These are phyloP conservation scores for Lasioglossum morio DNA, from an alignment of 2,888 invertebrate species.

Conservation along the genomic window DNA sequence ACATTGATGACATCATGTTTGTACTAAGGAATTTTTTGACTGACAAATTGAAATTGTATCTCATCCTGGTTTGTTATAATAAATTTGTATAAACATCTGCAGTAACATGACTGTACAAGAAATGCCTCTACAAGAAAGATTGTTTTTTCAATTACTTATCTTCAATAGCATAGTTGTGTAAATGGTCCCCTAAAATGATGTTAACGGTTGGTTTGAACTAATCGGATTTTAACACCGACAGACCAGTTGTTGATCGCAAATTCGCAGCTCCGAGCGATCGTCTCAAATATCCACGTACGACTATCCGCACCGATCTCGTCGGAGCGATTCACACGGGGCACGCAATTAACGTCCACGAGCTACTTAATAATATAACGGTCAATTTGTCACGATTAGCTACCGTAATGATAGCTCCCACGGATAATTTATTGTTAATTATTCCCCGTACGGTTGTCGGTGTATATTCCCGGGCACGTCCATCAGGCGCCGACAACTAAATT, in stretches of 20 bases:
- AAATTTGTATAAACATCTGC: background rate
- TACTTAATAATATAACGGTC: constrained; percentile 83
- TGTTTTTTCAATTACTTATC: no score
- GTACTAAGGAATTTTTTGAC: background rate
- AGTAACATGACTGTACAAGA: background rate
- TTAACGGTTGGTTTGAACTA: background rate
- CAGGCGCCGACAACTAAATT: constrained; percentile 83
- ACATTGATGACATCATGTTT: background rate
- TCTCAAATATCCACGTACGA: constrained; percentile 53
- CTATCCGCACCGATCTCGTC: constrained; percentile 54
- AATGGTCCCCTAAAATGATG: background rate
- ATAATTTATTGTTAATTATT: constrained; percentile 84
- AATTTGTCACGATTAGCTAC: constrained; percentile 82
- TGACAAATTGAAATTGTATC: background rate
- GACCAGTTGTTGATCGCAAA: background rate
- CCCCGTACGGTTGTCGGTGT: constrained; percentile 54
- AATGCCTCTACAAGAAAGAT: no score
- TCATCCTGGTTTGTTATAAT: background rate
- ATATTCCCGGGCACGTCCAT: constrained; percentile 68
- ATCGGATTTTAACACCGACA: background rate
- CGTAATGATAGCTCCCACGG: constrained; percentile 79
- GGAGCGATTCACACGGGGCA: constrained; percentile 75
- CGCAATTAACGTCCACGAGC: constrained; percentile 78
- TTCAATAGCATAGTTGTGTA: background rate
- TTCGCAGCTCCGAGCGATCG: constrained; percentile 29